These are phyloP conservation scores for Didymodactylos carnosus DNA, from an alignment of 2,888 invertebrate genomes.

Conservation along the genomic window DNA sequence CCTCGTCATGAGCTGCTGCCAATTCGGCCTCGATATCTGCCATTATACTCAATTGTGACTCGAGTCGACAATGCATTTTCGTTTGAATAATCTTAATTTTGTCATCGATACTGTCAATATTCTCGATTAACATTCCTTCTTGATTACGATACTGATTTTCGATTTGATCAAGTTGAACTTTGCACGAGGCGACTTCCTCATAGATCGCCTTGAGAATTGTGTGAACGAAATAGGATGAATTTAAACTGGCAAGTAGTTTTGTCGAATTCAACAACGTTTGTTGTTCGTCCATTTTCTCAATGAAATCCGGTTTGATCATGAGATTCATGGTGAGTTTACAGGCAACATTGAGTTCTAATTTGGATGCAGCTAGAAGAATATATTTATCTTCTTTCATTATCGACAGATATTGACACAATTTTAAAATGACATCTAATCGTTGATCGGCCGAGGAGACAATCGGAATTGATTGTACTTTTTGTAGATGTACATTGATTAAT, in stretches of 20 bases:
- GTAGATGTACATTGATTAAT: background rate
- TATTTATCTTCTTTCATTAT: background rate
- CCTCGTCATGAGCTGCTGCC: background rate
- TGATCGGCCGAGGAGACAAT: background rate
- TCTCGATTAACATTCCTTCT: background rate
- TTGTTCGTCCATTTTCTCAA: background rate
- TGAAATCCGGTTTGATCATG: background rate
- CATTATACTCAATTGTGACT: background rate
- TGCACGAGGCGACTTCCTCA: background rate
- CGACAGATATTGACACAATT: background rate
- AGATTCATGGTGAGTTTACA: background rate
- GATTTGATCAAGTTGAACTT: background rate
- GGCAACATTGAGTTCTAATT: background rate
- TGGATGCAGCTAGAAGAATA: background rate
- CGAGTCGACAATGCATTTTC: background rate
- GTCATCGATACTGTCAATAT: background rate
- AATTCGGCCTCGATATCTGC: background rate
- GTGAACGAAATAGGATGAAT: background rate
- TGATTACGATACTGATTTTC: background rate
- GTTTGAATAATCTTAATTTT: background rate
- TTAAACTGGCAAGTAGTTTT: background rate
- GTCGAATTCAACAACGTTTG: background rate
- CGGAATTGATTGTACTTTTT: background rate
- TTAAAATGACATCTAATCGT: background rate
- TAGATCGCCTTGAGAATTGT: background rate